Base-by-base conservation (phyloP, 2,888 invertebrate species). In the Seira musarum region DNA sequence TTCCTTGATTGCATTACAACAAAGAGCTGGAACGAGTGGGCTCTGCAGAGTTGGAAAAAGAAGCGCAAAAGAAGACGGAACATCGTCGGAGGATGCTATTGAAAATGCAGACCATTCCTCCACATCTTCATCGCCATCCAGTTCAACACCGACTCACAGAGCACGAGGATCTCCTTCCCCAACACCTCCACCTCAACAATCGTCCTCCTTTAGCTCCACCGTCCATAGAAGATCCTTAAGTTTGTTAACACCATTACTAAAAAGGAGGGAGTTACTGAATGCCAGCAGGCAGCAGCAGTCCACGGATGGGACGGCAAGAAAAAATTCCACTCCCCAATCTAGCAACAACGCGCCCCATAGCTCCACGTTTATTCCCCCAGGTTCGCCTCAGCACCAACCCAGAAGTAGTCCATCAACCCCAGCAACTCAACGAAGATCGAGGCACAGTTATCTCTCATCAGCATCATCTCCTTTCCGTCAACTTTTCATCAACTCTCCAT, bases 341-440 rank as follows among this genome's bases (percentile, higher is more conserved):
- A 8, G n/a, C 8, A 24, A 21, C 13, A 72, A 61, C 19, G 22
- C 63, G n/a, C 80, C 80, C 17, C 80, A 80, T 25, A 84, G 84
- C 40, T 82, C 84, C 17, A 72, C 84, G 25, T 87, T 84, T 65
- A 83, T 87, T 35, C 85, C 87, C 24, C 87, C 87, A 15, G 85
- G 81, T 2, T 84, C 84, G 2, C 85, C 87, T 1, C 85, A 85
- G 30, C 87, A 94, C 85, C 89, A 94, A 80, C 93, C 94, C 17
- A 91, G 94, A 87, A 93, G 94, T 88, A 93, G 93, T n/a, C 94
- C 94, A 63, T 92, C 92, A 53, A 94, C 93, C 75, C 94, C 94
- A 69, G 93, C 93, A 5, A 79, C 81, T 13, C 92, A 92, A 65
- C 91, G 92, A 89, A 93, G 93, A 89, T 92, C 91, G 83, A 93